Conservation (phyloP, 2,113 vertebrate genomes). For the Cavia aperea region DNA sequence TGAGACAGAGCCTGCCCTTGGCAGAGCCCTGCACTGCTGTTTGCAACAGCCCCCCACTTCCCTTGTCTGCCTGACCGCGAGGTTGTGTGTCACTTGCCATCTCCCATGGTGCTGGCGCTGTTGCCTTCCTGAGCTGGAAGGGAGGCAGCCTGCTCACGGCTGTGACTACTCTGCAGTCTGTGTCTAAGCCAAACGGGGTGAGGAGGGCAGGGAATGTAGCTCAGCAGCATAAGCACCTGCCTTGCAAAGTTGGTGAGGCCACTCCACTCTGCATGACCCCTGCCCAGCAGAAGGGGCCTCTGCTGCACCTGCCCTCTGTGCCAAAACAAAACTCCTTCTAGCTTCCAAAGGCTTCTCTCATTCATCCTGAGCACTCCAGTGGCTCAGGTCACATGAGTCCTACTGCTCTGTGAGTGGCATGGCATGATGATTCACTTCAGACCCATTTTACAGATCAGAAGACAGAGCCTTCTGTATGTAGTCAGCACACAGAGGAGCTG, state of each 20-base stretch:
- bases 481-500: background rate
- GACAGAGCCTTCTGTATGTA: background rate
- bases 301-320: background rate
- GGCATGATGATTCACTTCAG: background rate
- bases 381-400: accelerated
- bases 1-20: background rate
- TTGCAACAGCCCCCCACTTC: background rate
- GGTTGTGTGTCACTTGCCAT: accelerated
- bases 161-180: accelerated
- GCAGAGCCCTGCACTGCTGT: background rate
- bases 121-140: background rate
- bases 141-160: background rate
- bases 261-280: background rate
- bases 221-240: too few relatives aligned
- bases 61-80: background rate
- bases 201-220: too few relatives aligned
- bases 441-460: background rate
- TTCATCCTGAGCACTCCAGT: accelerated
- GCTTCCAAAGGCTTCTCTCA: background rate
- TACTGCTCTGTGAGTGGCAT: background rate
- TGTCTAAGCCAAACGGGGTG: too few relatives aligned
- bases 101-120: background rate
- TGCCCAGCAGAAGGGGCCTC: too few relatives aligned
- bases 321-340: background rate
- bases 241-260: background rate